A percentile compares a stretch with the other conserved stretches of the same genome.
Evolutionary conservation across 2,113 vertebrate genomes (phyloP).

Genomic region (Coryphaenoides rupestris): DNA sequence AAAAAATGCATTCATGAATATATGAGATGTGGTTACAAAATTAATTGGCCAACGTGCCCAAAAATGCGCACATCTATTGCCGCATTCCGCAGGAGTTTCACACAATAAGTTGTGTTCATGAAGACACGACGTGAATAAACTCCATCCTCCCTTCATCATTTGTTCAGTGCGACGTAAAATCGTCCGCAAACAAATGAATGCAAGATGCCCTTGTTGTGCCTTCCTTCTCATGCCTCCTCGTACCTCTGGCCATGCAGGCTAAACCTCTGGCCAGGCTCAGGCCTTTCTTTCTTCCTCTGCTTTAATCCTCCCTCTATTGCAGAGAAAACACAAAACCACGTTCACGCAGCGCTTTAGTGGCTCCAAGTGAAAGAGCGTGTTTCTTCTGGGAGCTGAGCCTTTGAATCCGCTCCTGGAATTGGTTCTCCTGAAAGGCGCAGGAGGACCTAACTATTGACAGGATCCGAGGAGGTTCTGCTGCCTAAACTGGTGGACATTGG

Average conservation of each 20-base stretch:
- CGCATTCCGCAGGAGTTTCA: neutral
- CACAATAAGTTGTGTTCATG: too few species aligned
- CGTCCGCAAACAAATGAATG: conserved; percentile 86
- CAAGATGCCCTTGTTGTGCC: conserved; percentile 74
- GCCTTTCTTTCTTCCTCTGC: too few species aligned
- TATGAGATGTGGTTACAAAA: too few species aligned
- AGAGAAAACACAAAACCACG: conserved; percentile 89
- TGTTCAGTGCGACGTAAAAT: conserved; percentile 87
- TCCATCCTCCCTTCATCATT: conserved; percentile 49
- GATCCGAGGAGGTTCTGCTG: conserved; percentile 80
- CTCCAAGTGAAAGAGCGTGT: conserved; percentile 85
- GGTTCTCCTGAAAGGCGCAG: conserved; percentile 83
- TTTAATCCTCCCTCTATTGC: conserved; percentile 92
- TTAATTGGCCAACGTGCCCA: neutral
- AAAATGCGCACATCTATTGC: neutral
- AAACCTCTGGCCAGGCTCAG: too few species aligned
- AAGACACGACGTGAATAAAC: conserved; percentile 3
- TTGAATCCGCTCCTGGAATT: conserved; percentile 87
- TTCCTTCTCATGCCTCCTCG: conserved; percentile 80
- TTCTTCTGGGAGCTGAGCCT: conserved; percentile 78
- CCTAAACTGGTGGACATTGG: conserved; percentile 87
- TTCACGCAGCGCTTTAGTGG: conserved; percentile 96
- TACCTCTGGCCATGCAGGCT: conserved; percentile 84
- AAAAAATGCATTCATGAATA: too few species aligned
- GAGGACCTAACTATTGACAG: conserved; percentile 84